Evolutionary conservation across 2,888 invertebrate genomes (phyloP), one percentile per base, ranked within the genome.

Genomic region (Pachycephus smyrnensis): DNA sequence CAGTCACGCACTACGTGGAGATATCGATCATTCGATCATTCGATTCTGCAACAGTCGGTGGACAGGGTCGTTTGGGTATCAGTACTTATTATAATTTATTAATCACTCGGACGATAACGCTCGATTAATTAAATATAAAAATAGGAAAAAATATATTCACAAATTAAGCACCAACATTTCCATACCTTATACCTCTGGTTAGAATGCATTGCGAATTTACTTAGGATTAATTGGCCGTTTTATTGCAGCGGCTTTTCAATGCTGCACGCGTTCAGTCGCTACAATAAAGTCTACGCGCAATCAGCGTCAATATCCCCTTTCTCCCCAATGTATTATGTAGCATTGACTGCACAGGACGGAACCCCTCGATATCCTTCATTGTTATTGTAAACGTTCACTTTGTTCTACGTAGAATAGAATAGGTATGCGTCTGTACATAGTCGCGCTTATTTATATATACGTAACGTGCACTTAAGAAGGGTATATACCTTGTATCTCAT

Each of bases 311-410:
- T 55, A 55, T 55, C 23, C 55, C 40, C 23, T 55, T 23, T 23
- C 4, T 23, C 23, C 55, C 55, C 23, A 23, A 55, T 55, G 55
- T 23, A 55, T 55, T 55, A 55, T 9, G 23, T 23, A 55, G 55
- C 9, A 55, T 23, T 55, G 55, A 55, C 23, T 55, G 55, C 55
- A 55, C 55, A 9, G 9, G 23, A 55, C 4, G 15, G 40, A 15
- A 12, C 55, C 55, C 55, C 55, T 75, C 32, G 68, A 23, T 73
- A 23, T 32, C 31, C 1, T 23, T 82, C 76, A 80, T 81, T 83
- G 81, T 82, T 82, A 82, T 81, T 81, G 79, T 31, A 68, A 75
- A 75, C 79, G 82, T 83, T 80, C 80, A 76, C 69, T 76, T 80
- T 82, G 77, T 80, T 76, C 76, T 36, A n/a, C 75, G 31, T 75